Evolutionary conservation across 2,888 invertebrate species (phyloP).

Genomic region (Lasioglossum malachurum): DNA sequence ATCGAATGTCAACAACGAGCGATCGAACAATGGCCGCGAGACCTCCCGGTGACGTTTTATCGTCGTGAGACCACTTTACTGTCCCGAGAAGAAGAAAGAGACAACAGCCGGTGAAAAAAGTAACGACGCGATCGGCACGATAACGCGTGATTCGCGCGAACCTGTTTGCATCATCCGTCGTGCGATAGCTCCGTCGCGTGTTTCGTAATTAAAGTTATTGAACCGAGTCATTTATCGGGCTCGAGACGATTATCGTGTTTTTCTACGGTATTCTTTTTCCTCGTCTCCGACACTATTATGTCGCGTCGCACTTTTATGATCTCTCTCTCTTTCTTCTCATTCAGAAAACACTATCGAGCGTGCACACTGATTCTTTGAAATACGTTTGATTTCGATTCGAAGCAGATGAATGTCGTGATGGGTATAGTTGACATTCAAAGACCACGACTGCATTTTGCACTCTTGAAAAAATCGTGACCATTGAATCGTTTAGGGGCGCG

Average conservation of each 20-base stretch:
- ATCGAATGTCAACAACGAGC: neutral
- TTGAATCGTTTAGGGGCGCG: neutral
- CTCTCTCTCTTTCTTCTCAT: neutral
- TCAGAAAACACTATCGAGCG: neutral
- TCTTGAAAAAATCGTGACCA: neutral
- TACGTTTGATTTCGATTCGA: too few relatives aligned
- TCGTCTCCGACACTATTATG: neutral
- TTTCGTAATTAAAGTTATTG: slow-evolving; percentile 24
- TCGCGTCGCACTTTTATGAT: neutral
- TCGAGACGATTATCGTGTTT: slow-evolving; percentile 2
- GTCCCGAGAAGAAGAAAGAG: neutral
- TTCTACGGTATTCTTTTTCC: neutral
- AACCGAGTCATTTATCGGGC: neutral
- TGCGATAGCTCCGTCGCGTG: neutral
- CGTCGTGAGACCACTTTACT: neutral
- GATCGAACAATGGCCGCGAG: slow-evolving; percentile 8
- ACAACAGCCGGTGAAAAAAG: neutral
- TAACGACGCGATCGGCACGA: neutral
- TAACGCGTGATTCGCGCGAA: slow-evolving; percentile 7
- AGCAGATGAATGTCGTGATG: too few relatives aligned
- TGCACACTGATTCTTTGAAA: neutral
- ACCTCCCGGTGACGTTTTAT: neutral
- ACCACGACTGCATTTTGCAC: neutral
- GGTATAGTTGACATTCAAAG: neutral
- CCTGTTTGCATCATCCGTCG: slow-evolving; percentile 22